Evolutionary conservation across 1,140 invertebrate genomes (phyloP), one percentile per base, ranked within the genome.

Genomic region (Notospermus geniculatus): DNA sequence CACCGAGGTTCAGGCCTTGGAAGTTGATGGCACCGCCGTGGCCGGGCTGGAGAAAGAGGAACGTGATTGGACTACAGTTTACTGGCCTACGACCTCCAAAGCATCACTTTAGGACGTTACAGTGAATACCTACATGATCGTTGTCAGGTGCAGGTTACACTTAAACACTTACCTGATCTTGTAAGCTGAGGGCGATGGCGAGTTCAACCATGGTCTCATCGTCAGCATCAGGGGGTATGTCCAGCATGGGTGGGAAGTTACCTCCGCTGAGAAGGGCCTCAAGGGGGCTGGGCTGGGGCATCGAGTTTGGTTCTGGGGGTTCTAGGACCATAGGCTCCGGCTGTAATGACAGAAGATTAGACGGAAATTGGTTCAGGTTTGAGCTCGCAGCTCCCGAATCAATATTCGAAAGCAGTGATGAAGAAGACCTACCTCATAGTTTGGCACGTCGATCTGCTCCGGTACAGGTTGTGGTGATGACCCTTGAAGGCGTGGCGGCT

Each of bases 201-300:
- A 98, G 84, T 80, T 97, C 93, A 25, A 97, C 91, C 88, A 97
- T 97, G 0, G 93, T 90, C 78, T 97, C 94, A 77, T 97, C 94
- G 76, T 95, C 93, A 2, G 91, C 91, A 80, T 96, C 92, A 5
- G 91, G 88, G 17, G 91, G 91, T 27, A 96, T 87, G 71, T 95
- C 92, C 0, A 95, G 80, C n/a, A 94, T 77, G 0, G 88, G 88
- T 11, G 86, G 87, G 64, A 90, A 90, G 54, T 74, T 77, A 5
- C 83, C 85, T 52, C 83, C 84, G 19, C 80, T 82, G 64, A 90
- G 83, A 32, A 90, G 82, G 0, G 88, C 90, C 80, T 93, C 91
- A 5, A 92, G 73, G 2, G 86, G 78, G 72, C 85, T 84, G 28
- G 72, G 65, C 32, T 69, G 60, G 32, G 19, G 60, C 25, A 60